Percentiles rank a stretch among this genome's conserved stretches.
These are phyloP conservation scores for Lucilia sericata DNA, from an alignment of 1,140 invertebrate species.

Conservation along the genomic window DNA sequence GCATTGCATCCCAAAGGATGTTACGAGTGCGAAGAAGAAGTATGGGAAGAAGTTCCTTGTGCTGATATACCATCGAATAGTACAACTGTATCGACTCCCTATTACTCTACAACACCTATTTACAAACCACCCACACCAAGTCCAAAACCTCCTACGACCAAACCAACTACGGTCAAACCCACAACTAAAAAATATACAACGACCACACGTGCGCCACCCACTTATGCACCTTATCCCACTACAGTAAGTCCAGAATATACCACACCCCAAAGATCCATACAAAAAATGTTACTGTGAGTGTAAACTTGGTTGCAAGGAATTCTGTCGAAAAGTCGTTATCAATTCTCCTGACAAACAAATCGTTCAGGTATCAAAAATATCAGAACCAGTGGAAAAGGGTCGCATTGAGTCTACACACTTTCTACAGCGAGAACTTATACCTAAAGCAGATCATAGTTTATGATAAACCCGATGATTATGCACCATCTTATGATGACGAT, in stretches of 20 bases:
- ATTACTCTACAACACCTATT: conserved; percentile 3
- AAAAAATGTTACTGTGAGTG: conserved; percentile 64
- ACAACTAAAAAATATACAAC: conserved; percentile 19
- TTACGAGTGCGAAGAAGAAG: conserved; percentile 62
- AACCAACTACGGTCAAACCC: neutral
- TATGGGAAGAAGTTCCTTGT: conserved; percentile 65
- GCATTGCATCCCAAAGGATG: conserved; percentile 52
- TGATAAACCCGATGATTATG: neutral
- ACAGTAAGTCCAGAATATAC: neutral
- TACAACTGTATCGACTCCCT: conserved; percentile 25
- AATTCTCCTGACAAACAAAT: conserved; percentile 53
- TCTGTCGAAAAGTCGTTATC: conserved; percentile 60
- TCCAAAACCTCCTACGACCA: neutral
- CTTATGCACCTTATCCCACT: neutral
- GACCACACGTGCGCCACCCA: conserved; percentile 17
- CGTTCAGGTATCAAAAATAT: conserved; percentile 58
- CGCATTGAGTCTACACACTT: conserved; percentile 57
- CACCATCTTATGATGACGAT: neutral
- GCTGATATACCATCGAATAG: conserved; percentile 52
- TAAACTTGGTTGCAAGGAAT: conserved; percentile 63
- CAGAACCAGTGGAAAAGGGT: conserved; percentile 55
- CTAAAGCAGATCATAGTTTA: neutral
- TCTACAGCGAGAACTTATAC: conserved; percentile 52
- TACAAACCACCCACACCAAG: neutral
- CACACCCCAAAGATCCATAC: conserved; percentile 42